A percentile compares a stretch with the other conserved stretches of the same genome.
Evolutionary conservation across 2,888 invertebrate genomes (phyloP).

Genomic region (Cephus spinipes): DNA sequence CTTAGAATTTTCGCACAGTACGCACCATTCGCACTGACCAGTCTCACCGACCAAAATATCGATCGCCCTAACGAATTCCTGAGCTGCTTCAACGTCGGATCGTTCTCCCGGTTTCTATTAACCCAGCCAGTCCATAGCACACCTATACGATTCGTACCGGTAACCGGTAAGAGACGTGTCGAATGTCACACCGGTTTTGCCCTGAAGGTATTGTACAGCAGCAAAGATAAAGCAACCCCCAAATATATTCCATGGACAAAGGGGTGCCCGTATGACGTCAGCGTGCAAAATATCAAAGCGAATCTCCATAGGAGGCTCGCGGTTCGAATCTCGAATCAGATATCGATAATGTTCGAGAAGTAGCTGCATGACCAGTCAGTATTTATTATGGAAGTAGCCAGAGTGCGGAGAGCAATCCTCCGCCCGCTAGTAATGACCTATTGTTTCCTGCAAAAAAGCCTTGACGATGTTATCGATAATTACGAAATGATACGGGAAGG

Average conservation of each 20-base stretch:
- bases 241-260: neutral
- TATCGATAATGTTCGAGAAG: neutral
- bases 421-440: slow-evolving; percentile 60
- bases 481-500: slow-evolving; percentile 65
- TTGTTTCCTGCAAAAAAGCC: slow-evolving; percentile 65
- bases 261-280: neutral
- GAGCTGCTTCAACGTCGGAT: neutral
- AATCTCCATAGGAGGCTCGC: neutral
- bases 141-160: neutral
- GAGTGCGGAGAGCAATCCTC: neutral
- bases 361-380: neutral
- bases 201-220: neutral
- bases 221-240: neutral
- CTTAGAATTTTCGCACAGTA: neutral
- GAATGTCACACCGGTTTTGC: slow-evolving; percentile 9
- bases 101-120: neutral
- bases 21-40: neutral
- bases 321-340: too few species aligned
- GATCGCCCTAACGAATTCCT: neutral
- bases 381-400: neutral
- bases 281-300: neutral
- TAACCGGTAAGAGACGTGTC: slow-evolving; percentile 7
- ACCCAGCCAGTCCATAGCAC: neutral
- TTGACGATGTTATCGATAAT: slow-evolving; percentile 67
- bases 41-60: neutral